Evolutionary conservation across 92 coral and sea anemone genomes (phyloP).

Genomic region (Pocillopora meandrina): DNA sequence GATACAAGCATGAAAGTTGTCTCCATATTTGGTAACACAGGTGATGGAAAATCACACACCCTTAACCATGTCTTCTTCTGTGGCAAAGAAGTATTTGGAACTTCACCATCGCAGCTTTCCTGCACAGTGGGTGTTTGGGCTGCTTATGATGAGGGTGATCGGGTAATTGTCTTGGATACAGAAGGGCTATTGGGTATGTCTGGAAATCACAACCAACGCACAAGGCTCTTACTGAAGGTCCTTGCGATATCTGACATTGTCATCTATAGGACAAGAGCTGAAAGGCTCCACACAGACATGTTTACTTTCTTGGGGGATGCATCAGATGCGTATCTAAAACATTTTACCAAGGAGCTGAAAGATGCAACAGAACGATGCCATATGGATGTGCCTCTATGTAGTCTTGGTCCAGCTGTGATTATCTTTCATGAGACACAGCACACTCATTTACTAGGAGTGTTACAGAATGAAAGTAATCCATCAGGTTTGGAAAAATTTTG

Average conservation of each 20-base stretch:
- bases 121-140: slow-evolving; percentile 99
- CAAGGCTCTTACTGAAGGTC: slow-evolving; percentile 87
- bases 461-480: not conserved
- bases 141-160: slow-evolving; percentile 80
- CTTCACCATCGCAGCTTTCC: slow-evolving; percentile 92
- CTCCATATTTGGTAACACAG: slow-evolving; percentile 98
- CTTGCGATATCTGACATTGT: slow-evolving; percentile 95
- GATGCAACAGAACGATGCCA: slow-evolving; percentile 80
- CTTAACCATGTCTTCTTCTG: slow-evolving; percentile 91
- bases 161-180: slow-evolving; percentile 80
- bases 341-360: slow-evolving; percentile 90
- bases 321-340: slow-evolving; percentile 94
- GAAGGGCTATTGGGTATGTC: slow-evolving; percentile 96
- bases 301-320: slow-evolving; percentile 99
- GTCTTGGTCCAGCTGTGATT: slow-evolving; percentile 95
- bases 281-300: slow-evolving; percentile 92
- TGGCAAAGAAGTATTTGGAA: slow-evolving; percentile 84
- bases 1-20: slow-evolving; percentile 84
- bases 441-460: slow-evolving; percentile 80
- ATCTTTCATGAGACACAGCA: slow-evolving; percentile 98
- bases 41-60: slow-evolving; percentile 98
- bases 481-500: slow-evolving; percentile 15
- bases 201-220: slow-evolving; percentile 85
- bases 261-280: slow-evolving; percentile 94
- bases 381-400: slow-evolving; percentile 90